Conservation (phyloP, 2,113 vertebrate species). For the Gnathonemus echidnorhynchus region DNA sequence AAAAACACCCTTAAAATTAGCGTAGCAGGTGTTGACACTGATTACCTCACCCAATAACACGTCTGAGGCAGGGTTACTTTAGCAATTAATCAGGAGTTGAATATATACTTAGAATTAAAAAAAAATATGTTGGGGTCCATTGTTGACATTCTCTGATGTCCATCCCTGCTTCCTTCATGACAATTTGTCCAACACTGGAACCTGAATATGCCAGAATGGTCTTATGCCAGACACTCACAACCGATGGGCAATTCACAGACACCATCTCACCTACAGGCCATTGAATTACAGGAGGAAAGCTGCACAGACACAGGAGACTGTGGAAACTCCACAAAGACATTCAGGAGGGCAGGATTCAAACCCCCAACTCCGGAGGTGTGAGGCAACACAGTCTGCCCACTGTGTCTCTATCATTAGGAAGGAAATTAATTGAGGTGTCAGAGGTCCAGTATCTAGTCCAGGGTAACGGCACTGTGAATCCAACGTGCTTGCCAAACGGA, state of each 20-base stretch:
- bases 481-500: not conserved
- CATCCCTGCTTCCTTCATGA: not conserved
- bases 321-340: not conserved
- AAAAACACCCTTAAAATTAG: not conserved
- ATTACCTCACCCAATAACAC: not conserved
- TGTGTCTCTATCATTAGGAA: not conserved
- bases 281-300: not conserved
- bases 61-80: not conserved
- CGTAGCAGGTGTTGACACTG: not conserved
- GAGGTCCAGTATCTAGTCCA: not conserved
- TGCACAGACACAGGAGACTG: not conserved
- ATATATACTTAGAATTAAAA: not conserved
- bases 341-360: not conserved
- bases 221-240: not conserved
- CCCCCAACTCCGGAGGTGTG: not conserved
- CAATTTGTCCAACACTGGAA: not conserved
- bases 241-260: not conserved
- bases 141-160: not conserved
- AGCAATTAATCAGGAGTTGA: not conserved
- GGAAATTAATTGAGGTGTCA: not conserved
- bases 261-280: not conserved
- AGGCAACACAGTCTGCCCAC: not conserved
- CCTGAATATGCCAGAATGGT: no score
- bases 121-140: not conserved
- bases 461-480: not conserved